Conservation (phyloP, 2,888 invertebrate species). For the Caenorhabditis becei region DNA sequence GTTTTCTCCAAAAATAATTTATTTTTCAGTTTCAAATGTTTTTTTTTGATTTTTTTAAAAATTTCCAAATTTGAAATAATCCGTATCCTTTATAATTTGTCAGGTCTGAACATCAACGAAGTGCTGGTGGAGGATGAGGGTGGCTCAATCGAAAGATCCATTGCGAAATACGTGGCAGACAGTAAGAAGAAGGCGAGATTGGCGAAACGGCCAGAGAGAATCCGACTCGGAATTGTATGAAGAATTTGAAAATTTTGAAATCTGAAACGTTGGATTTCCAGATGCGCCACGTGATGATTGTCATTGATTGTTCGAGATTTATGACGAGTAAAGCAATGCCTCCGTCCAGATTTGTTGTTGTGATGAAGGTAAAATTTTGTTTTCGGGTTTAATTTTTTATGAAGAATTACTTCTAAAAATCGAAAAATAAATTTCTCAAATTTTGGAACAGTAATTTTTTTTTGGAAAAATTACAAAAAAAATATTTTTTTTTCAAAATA, state of each 20-base stretch:
- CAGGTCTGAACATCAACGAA: slow-evolving; percentile 85
- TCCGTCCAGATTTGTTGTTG: slow-evolving; percentile 85
- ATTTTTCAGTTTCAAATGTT: too few species aligned
- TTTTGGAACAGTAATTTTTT: too few species aligned
- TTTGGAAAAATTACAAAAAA: too few species aligned
- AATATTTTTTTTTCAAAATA: too few species aligned
- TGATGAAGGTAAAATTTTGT: slow-evolving; percentile 68
- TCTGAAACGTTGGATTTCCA: slow-evolving; percentile 65
- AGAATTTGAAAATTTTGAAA: background rate
- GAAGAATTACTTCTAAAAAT: too few species aligned
- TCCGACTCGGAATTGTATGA: slow-evolving; percentile 90
- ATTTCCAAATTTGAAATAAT: slow-evolving; percentile 11
- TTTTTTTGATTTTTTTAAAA: too few species aligned
- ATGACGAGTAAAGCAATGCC: slow-evolving; percentile 97
- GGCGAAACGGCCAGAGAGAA: slow-evolving; percentile 85
- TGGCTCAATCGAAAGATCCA: slow-evolving; percentile 92
- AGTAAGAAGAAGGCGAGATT: slow-evolving; percentile 86
- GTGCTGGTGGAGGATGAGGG: slow-evolving; percentile 96
- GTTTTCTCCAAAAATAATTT: too few species aligned
- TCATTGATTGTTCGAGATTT: slow-evolving; percentile 94
- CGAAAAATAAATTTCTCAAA: background rate
- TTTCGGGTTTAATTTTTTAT: too few species aligned
- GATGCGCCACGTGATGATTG: slow-evolving; percentile 96
- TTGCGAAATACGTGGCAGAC: slow-evolving; percentile 93
- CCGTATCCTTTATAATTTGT: too few species aligned